Conservation (phyloP, 2,888 invertebrate genomes). For the Meta bourneti region DNA sequence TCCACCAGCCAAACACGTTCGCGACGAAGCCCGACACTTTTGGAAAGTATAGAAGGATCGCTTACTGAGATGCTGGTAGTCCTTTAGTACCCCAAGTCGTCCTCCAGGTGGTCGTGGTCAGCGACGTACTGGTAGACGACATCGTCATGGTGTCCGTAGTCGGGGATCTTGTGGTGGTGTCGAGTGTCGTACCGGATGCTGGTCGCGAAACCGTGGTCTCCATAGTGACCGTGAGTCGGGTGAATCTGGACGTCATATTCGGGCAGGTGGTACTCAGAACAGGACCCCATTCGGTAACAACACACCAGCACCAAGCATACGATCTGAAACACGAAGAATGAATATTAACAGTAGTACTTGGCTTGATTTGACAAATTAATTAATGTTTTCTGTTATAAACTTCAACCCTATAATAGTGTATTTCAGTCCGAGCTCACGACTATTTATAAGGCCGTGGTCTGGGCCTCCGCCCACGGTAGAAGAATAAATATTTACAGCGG, state of each 20-base stretch:
- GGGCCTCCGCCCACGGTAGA: too few species aligned
- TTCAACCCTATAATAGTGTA: too few species aligned
- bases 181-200: constrained; percentile 66
- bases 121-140: constrained; percentile 50
- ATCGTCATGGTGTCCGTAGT: constrained; percentile 41
- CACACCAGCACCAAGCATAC: not conserved
- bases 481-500: too few species aligned
- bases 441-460: too few species aligned
- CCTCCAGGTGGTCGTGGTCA: constrained; percentile 27
- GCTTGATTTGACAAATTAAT: too few species aligned
- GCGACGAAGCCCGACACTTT: too few species aligned
- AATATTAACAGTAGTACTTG: too few species aligned
- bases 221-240: constrained; percentile 53
- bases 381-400: too few species aligned
- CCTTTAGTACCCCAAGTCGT: not conserved
- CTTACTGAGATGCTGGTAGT: too few species aligned
- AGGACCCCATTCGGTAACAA: not conserved
- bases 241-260: constrained; percentile 68
- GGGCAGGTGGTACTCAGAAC: constrained; percentile 7
- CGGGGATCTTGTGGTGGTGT: constrained; percentile 58
- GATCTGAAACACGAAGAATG: not conserved
- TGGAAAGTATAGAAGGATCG: too few species aligned
- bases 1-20: too few species aligned
- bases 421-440: too few species aligned
- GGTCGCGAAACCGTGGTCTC: constrained; percentile 62